Base-by-base conservation (phyloP, 2,888 invertebrate species). In the Palloptera scutellata region DNA sequence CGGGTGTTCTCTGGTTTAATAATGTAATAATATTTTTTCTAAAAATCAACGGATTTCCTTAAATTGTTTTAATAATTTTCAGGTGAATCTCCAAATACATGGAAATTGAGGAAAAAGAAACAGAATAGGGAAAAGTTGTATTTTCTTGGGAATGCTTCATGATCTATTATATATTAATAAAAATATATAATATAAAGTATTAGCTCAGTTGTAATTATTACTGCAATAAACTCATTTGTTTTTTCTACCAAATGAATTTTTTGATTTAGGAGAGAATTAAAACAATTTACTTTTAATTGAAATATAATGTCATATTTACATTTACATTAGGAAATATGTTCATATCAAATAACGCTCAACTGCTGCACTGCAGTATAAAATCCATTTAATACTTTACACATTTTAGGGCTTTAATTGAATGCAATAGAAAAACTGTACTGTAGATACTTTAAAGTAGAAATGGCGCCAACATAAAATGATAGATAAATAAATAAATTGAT, bases 401-500 rank as follows among this genome's bases (percentile, higher is more conserved):
- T 45, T 59, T 59, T n/a, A 13, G 20, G 11, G n/a, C 40, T 48
- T 30, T 19, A 15, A 19, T 60, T 20, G 13, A 17, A 19, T 48
- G 48, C 17, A 20, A 40, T 60, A 15, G 15, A 48, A 30, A 20
- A 30, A 30, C 20, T 51, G 41, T 19, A 17, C 12, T 30, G 48
- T 41, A 53, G 53, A 20, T 15, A 19, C 40, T 61, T 61, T 52
- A 54, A 54, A 55, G n/a, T 55, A 45, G 54, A 55, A 43, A 63
- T 63, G 63, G 63, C 63, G 63, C 63, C 63, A 63, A 15, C 43
- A 55, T 63, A 63, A 30, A 81, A 80, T 81, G 83, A 81, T 81
- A 81, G 77, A 74, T 30, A 30, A 30, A 73, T 75, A 78, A 76
- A 79, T 77, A 76, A 79, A 81, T 81, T 78, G 79, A 77, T 19